A percentile compares a stretch with the other conserved stretches of the same genome.
phyloP scores from a whole-genome alignment of 2,797 vertebrate genomes.

The Dryobates pubescens region DNA sequence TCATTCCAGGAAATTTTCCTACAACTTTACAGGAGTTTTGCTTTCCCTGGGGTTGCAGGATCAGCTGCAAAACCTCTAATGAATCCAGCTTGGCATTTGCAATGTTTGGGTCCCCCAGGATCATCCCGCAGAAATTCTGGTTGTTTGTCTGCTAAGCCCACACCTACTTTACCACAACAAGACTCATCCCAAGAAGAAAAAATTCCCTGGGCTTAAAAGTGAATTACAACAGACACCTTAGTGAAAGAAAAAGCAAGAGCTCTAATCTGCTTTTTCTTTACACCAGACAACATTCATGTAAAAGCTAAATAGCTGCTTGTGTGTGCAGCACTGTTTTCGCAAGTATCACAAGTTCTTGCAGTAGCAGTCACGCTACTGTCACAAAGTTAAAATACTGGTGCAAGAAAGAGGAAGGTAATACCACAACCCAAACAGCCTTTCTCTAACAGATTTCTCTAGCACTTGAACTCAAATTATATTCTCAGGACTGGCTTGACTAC shows the following conservation, averaged over 20 bases:
- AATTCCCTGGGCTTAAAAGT: neutral
- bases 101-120: neutral
- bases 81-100: constrained; percentile 7
- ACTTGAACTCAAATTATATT: neutral
- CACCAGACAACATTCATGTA: neutral
- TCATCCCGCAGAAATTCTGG: neutral
- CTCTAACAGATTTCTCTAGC: neutral
- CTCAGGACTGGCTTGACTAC: neutral
- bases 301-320: neutral
- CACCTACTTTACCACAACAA: neutral
- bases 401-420: neutral
- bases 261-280: neutral
- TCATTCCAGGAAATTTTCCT: constrained; percentile 22
- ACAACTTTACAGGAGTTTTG: constrained; percentile 26
- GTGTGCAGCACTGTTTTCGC: neutral
- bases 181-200: neutral
- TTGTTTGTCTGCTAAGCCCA: neutral
- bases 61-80: neutral
- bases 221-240: neutral
- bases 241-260: neutral
- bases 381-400: neutral
- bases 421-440: neutral
- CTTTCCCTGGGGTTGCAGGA: neutral
- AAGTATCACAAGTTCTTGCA: neutral
- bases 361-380: neutral